These are phyloP conservation scores for Mythimna vitellina DNA, from an alignment of 2,888 invertebrate species.

Conservation along the genomic window DNA sequence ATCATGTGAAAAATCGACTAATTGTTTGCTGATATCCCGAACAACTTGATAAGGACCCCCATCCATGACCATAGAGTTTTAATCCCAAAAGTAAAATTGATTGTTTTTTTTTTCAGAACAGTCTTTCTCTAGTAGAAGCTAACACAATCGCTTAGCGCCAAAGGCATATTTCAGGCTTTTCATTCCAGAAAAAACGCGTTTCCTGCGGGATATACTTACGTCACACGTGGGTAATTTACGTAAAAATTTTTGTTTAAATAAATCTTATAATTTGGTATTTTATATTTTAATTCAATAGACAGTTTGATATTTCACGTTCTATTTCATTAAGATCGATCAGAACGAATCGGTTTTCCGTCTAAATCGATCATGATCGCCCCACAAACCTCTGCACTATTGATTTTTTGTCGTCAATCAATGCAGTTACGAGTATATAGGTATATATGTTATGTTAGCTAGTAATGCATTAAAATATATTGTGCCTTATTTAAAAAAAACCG, in stretches of 20 bases:
- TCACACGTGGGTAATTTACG: background rate
- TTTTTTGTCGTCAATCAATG: slow-evolving; percentile 33
- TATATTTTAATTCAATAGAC: slow-evolving; percentile 47
- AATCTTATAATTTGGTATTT: slow-evolving; percentile 41
- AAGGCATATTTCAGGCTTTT: too few relatives aligned
- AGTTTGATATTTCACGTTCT: slow-evolving; percentile 53
- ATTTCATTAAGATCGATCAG: slow-evolving; percentile 40
- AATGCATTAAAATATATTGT: slow-evolving; percentile 14
- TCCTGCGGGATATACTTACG: background rate
- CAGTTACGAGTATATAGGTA: background rate
- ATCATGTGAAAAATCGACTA: too few relatives aligned
- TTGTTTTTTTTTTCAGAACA: too few relatives aligned
- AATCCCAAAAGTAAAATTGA: too few relatives aligned
- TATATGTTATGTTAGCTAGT: background rate
- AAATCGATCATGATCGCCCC: slow-evolving; percentile 48
- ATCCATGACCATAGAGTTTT: too few relatives aligned
- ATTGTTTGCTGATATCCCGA: too few relatives aligned
- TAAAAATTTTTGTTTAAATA: slow-evolving; percentile 9
- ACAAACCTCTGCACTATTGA: slow-evolving; percentile 53
- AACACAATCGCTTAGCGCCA: background rate
- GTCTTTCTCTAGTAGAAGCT: background rate
- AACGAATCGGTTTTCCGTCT: slow-evolving; percentile 52
- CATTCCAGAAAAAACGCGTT: background rate
- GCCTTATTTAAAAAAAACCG: too few relatives aligned
- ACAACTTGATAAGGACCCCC: too few relatives aligned